Evolutionary conservation across 1,140 invertebrate species (phyloP), one percentile per base, ranked within the genome.

Genomic region (Arctopsyche grandis): DNA sequence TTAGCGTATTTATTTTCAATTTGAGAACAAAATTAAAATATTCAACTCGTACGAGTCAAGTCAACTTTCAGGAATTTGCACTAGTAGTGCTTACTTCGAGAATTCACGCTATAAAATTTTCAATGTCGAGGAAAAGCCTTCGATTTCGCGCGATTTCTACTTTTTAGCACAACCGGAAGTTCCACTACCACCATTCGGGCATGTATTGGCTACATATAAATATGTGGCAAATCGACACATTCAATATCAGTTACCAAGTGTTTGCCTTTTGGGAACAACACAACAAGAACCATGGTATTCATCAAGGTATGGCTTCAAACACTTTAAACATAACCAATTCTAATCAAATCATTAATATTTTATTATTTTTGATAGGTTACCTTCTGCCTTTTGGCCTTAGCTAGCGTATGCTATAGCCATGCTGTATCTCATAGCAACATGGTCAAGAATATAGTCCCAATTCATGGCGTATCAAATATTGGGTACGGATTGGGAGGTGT

Each of bases 371-470:
- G 44, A 5, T 48, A 81, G 80, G 3, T 79, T 29, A 77, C 70
- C 12, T 29, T 81, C 3, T 81, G 74, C 77, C 60, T 81, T 38
- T 52, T 75, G 29, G 77, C 78, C 0, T 29, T 81, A 16, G 69
- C 71, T 5, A 75, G 43, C 19, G 21, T 77, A 9, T 81, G 77
- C 43, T 56, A 63, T 48, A 75, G 80, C 9, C 77, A 81, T 44
- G 77, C 77, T 9, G 38, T 81, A 1, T 81, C 80, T 0, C 74
- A 77, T 29, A 77, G 69, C 24, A 81, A 77, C 46, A 63, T 81
- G 9, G 75, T 81, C 52, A 63, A 69, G 9, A 69, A 24, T 14
- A 7, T 38, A 38, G 60, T 70, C 9, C 75, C 52, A 22, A 52
- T 66, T 24, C 44, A 38, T 38, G 44, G 75, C 3, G 21, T n/a